Evolutionary conservation across 2,113 vertebrate species (phyloP).

Genomic region (Cryptomyrus ogoouensis): DNA sequence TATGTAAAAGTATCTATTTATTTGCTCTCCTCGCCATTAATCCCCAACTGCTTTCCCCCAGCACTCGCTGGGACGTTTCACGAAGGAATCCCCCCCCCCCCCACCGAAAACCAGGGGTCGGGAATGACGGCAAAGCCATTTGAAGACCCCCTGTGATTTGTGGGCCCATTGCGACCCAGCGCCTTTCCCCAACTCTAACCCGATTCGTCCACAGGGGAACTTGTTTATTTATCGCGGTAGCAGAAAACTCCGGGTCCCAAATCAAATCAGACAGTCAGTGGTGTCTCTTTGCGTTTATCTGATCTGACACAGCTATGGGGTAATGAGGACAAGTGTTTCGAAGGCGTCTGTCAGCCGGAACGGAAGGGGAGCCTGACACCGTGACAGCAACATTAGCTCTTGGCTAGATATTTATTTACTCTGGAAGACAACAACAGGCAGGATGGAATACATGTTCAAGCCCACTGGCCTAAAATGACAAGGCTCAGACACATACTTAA

Average conservation of each 20-base stretch:
- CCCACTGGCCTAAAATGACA: not conserved
- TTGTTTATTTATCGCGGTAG: constrained; percentile 61
- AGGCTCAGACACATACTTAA: not conserved
- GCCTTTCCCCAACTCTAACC: not conserved
- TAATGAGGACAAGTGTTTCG: not conserved
- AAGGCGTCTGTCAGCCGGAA: not conserved
- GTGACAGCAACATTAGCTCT: not conserved
- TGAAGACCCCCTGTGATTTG: not conserved
- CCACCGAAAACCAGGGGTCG: not conserved
- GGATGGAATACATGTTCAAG: not conserved
- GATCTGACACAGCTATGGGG: not conserved
- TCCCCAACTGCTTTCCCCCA: constrained; percentile 62
- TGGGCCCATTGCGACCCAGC: not conserved
- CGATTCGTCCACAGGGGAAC: not conserved
- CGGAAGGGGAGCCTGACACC: not conserved
- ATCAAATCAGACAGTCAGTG: not conserved
- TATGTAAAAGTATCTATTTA: constrained; percentile 94
- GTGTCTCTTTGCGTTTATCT: not conserved
- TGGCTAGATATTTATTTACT: not conserved
- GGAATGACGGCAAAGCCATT: not conserved
- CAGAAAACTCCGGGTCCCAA: not conserved
- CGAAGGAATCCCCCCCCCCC: not conserved
- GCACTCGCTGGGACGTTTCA: not conserved
- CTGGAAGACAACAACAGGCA: not conserved
- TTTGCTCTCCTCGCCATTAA: constrained; percentile 90